Conservation (phyloP, 2,797 vertebrate genomes). For the Sebastes nivosus region DNA sequence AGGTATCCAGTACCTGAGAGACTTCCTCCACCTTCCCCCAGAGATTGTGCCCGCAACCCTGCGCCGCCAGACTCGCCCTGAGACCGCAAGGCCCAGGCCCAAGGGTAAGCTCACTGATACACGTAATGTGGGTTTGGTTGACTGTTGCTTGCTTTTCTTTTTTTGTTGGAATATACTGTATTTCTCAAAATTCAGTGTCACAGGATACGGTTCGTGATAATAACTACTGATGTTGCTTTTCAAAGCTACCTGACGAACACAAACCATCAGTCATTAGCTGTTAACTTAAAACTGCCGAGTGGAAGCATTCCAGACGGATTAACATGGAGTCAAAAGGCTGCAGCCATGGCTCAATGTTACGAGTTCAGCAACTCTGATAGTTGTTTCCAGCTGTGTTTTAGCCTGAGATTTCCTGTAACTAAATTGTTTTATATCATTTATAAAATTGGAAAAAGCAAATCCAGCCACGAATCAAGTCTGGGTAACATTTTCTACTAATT, state of each 20-base stretch:
- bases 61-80: slow-evolving; percentile 94
- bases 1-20: slow-evolving; percentile 97
- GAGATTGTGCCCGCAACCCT: slow-evolving; percentile 98
- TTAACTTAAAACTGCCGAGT: slow-evolving; percentile 25
- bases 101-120: slow-evolving; percentile 84
- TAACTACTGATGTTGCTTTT: neutral
- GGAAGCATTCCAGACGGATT: slow-evolving; percentile 14
- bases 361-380: neutral
- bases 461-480: neutral
- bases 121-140: neutral
- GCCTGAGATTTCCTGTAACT: neutral
- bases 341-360: neutral
- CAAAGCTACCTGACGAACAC: neutral
- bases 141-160: neutral
- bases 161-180: neutral
- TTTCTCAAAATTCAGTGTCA: neutral
- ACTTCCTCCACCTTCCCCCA: slow-evolving; percentile 96
- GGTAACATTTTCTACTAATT: neutral
- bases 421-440: neutral
- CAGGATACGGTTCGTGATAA: neutral
- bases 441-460: neutral
- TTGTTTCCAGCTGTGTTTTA: neutral
- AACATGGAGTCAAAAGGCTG: neutral
- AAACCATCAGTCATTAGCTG: neutral
- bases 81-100: slow-evolving; percentile 95